These are phyloP conservation scores for Mustela erminea DNA, from an alignment of 2,797 vertebrate species.

Conservation along the genomic window DNA sequence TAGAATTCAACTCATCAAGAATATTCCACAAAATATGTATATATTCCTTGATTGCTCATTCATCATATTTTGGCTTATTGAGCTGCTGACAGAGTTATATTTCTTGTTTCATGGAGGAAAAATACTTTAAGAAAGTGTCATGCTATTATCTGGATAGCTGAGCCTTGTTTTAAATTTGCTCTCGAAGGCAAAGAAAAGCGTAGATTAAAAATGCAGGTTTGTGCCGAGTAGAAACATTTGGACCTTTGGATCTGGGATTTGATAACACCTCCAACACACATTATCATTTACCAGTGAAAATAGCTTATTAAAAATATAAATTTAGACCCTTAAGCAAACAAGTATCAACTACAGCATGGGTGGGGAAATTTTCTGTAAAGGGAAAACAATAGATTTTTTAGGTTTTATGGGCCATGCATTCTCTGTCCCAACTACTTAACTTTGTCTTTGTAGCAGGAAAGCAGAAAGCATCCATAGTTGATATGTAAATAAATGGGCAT, in stretches of 20 bases:
- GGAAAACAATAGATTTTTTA: neutral
- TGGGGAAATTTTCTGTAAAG: neutral
- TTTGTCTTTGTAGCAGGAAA: neutral
- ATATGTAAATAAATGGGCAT: neutral
- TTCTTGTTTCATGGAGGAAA: slow-evolving; percentile 64
- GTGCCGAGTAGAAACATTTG: neutral
- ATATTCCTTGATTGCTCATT: slow-evolving; percentile 70
- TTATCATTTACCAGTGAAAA: neutral
- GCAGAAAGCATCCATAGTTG: neutral
- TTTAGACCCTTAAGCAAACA: neutral
- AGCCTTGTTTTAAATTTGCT: slow-evolving; percentile 64
- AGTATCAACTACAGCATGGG: neutral
- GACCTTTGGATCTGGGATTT: neutral
- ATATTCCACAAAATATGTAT: slow-evolving; percentile 65
- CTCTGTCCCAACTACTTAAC: neutral
- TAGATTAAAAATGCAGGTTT: slow-evolving; percentile 3
- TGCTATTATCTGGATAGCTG: slow-evolving; percentile 44
- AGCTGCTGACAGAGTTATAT: slow-evolving; percentile 71
- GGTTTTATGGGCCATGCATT: neutral
- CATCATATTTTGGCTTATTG: slow-evolving; percentile 76
- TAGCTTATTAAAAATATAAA: neutral
- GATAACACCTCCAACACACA: neutral
- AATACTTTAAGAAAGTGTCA: neutral
- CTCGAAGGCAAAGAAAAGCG: slow-evolving; percentile 41
- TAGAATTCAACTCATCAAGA: slow-evolving; percentile 71